Percentiles rank a stretch among this genome's conserved stretches.
Conservation (phyloP, 2,888 invertebrate species). For the Steromphala cineraria region DNA sequence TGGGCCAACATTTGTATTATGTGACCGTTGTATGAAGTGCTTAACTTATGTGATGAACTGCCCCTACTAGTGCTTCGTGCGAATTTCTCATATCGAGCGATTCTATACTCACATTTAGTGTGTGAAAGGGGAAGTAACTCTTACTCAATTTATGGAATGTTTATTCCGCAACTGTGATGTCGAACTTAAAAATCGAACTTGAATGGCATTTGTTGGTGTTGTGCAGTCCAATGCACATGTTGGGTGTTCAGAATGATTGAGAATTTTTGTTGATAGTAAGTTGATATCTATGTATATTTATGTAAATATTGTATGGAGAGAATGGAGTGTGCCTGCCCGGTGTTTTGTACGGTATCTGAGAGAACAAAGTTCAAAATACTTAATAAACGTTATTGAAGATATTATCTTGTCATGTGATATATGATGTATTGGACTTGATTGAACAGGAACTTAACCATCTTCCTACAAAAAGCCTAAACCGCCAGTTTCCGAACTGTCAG, state of each 20-base stretch:
- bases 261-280: neutral
- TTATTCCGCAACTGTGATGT: neutral
- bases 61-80: neutral
- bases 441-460: too few relatives aligned
- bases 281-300: constrained; percentile 10
- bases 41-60: neutral
- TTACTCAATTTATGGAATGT: constrained; percentile 1
- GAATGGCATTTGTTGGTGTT: constrained; percentile 3
- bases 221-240: neutral
- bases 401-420: too few relatives aligned
- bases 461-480: too few relatives aligned
- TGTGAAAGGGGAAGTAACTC: constrained; percentile 1
- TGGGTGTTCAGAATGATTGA: neutral
- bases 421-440: too few relatives aligned
- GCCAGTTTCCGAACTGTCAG: too few relatives aligned
- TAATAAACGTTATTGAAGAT: too few relatives aligned
- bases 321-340: constrained; percentile 4
- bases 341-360: constrained; percentile 6
- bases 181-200: neutral
- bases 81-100: neutral
- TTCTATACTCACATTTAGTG: neutral
- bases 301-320: neutral
- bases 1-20: too few relatives aligned
- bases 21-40: neutral
- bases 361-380: neutral